These are phyloP conservation scores for Trachymyrmex cornetzi DNA, from an alignment of 1,140 invertebrate species.

Conservation along the genomic window DNA sequence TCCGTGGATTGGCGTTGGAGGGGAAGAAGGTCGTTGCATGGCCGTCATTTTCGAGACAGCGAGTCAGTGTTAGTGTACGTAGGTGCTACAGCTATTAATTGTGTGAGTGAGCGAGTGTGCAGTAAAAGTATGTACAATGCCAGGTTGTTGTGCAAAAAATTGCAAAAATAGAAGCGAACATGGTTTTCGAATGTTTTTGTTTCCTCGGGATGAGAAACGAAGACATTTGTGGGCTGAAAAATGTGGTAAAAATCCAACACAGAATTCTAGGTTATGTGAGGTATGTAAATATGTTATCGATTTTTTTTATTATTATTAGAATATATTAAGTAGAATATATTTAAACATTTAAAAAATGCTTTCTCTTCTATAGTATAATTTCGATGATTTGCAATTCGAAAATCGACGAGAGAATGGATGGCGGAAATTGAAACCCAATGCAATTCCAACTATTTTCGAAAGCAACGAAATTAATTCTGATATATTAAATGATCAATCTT, in stretches of 20 bases:
- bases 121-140: not conserved
- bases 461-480: too few species aligned
- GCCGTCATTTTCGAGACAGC: too few species aligned
- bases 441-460: too few species aligned
- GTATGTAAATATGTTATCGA: not conserved
- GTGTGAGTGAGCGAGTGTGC: too few species aligned
- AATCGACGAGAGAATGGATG: not conserved
- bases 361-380: not conserved
- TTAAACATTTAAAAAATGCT: too few species aligned
- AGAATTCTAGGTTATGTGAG: not conserved
- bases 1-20: too few species aligned
- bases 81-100: too few species aligned
- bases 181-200: not conserved
- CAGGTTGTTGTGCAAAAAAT: not conserved
- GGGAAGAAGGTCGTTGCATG: too few species aligned
- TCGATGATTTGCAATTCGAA: not conserved
- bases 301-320: not conserved
- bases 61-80: too few species aligned
- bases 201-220: not conserved
- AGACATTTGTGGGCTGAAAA: not conserved
- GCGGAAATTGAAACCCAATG: too few species aligned
- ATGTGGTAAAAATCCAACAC: not conserved
- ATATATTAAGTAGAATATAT: too few species aligned
- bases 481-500: too few species aligned
- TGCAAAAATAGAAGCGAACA: not conserved